Conservation (phyloP, 2,888 invertebrate species). For the Drosophila mayaguana region DNA sequence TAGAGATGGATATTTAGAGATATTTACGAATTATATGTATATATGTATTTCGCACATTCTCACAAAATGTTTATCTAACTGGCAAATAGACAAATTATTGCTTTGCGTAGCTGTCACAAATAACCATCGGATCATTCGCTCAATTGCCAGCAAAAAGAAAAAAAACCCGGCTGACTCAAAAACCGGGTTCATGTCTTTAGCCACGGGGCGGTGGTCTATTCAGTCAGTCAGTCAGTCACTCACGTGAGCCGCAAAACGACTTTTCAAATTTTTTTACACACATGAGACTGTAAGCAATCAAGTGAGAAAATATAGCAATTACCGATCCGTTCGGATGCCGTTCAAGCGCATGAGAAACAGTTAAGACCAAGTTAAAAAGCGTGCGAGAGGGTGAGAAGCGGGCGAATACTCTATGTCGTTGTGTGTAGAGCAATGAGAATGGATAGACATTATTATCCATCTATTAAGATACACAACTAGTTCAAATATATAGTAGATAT, state of each 20-base stretch:
- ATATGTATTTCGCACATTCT: constrained; percentile 23
- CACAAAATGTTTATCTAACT: constrained; percentile 35
- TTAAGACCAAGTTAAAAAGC: constrained; percentile 12
- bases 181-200: constrained; percentile 8
- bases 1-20: no score
- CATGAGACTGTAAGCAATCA: constrained; percentile 48
- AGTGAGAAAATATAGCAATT: constrained; percentile 63
- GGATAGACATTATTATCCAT: background rate
- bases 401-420: constrained; percentile 18
- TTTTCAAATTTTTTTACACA: constrained; percentile 55
- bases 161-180: background rate
- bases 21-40: background rate
- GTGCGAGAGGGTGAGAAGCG: background rate
- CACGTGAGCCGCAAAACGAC: constrained; percentile 70
- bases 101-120: constrained; percentile 62
- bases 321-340: constrained; percentile 31
- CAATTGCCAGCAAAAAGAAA: constrained; percentile 23
- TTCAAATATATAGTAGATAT: background rate
- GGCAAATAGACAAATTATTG: constrained; percentile 71
- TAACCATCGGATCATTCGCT: constrained; percentile 59
- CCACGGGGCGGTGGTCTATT: constrained; percentile 25
- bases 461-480: background rate
- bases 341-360: constrained; percentile 42
- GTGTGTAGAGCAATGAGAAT: background rate
- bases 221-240: constrained; percentile 44